phyloP scores from a whole-genome alignment of 2,797 vertebrate species.

The Etheostoma perlongum region DNA sequence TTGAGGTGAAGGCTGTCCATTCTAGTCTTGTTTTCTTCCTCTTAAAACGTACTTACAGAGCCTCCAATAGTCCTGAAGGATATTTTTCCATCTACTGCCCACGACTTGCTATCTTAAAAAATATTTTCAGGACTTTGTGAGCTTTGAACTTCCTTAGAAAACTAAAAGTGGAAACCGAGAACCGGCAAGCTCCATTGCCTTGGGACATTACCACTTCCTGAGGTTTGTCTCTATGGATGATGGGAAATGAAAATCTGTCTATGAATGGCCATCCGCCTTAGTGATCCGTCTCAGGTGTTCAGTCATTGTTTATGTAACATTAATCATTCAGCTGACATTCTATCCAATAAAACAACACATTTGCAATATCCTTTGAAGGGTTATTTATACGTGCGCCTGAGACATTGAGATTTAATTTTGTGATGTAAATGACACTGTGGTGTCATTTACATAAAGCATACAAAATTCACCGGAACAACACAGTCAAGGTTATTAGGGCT shows the following conservation, averaged over 20 bases:
- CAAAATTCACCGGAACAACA: not conserved
- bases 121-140: no score
- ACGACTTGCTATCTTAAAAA: not conserved
- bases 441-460: no score
- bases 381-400: not conserved
- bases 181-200: not conserved
- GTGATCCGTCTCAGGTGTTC: not conserved
- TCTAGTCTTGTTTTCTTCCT: not conserved
- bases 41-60: not conserved
- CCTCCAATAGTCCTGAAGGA: not conserved
- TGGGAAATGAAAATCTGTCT: not conserved
- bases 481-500: not conserved
- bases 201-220: not conserved
- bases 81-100: not conserved
- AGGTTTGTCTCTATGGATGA: not conserved
- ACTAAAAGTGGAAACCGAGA: not conserved
- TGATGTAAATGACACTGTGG: no score
- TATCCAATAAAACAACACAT: not conserved
- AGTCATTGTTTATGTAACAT: not conserved
- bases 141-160: not conserved
- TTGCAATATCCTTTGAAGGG: not conserved
- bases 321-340: constrained; percentile 4
- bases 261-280: not conserved
- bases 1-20: not conserved
- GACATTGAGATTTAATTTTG: constrained; percentile 4